Percentiles rank a stretch among this genome's conserved stretches.
These are phyloP conservation scores for Ylistrum balloti DNA, from an alignment of 1,140 invertebrate species.

Conservation along the genomic window DNA sequence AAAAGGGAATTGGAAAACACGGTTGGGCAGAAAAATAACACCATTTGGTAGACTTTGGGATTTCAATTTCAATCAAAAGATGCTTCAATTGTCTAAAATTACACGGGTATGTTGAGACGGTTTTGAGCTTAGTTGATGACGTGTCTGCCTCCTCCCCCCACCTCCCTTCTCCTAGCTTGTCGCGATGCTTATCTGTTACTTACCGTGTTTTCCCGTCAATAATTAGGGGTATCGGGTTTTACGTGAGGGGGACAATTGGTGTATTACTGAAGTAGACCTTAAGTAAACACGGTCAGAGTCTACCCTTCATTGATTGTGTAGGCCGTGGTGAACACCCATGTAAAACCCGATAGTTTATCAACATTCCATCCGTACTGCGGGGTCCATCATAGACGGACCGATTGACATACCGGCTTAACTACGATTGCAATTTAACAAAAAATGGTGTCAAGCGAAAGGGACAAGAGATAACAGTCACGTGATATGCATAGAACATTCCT, in stretches of 20 bases:
- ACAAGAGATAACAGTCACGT: neutral
- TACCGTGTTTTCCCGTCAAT: conserved; percentile 5
- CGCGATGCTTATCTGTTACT: neutral
- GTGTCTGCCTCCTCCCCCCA: neutral
- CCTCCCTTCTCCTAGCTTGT: neutral
- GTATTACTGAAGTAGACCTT: neutral
- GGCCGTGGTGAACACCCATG: neutral
- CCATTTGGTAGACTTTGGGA: neutral
- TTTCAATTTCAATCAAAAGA: neutral
- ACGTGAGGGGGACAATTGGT: conserved; percentile 26
- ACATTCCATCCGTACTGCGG: neutral
- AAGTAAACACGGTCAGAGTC: neutral
- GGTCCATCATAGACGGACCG: neutral
- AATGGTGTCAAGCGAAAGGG: conserved; percentile 37
- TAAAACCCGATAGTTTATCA: neutral
- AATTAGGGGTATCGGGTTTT: conserved; percentile 25
- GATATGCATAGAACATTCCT: neutral
- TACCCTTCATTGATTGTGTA: neutral
- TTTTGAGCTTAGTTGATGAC: neutral
- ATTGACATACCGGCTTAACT: neutral
- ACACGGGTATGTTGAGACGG: neutral
- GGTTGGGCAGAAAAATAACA: too few species aligned
- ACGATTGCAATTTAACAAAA: conserved; percentile 28
- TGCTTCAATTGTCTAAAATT: neutral
- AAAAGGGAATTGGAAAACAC: too few species aligned